Conservation (phyloP, 2,888 invertebrate genomes). For the Tortrix viridana region DNA sequence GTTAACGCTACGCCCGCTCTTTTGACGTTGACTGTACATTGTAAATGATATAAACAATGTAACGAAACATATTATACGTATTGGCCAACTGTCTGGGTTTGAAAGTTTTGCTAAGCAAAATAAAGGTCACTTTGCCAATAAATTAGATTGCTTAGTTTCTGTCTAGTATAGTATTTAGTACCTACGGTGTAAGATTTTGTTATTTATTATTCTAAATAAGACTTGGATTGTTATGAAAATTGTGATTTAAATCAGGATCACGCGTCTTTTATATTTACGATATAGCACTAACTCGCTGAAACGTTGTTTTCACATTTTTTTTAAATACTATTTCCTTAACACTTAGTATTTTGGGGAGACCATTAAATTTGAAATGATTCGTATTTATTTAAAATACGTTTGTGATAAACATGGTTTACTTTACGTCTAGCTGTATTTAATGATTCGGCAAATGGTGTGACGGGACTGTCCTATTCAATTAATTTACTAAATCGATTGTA, state of each 20-base stretch:
- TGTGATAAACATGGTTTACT: constrained; percentile 63
- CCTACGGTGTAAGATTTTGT: constrained; percentile 73
- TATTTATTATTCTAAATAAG: constrained; percentile 81
- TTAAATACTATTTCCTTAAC: constrained; percentile 17
- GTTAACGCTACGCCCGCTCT: not conserved
- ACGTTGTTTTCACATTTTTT: constrained; percentile 23
- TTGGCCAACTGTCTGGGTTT: constrained; percentile 33
- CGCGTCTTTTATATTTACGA: constrained; percentile 43
- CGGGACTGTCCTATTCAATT: constrained; percentile 16
- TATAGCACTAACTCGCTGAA: constrained; percentile 11
- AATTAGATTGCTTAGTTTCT: constrained; percentile 72
- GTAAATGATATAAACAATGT: constrained; percentile 20
- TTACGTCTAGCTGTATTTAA: constrained; percentile 30
- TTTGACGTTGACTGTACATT: constrained; percentile 5
- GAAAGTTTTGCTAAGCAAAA: constrained; percentile 41
- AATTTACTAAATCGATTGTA: constrained; percentile 9
- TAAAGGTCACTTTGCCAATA: constrained; percentile 64
- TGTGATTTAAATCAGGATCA: constrained; percentile 65
- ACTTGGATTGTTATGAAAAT: constrained; percentile 72
- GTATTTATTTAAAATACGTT: constrained; percentile 60
- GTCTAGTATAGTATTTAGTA: constrained; percentile 67
- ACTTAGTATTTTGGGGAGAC: constrained; percentile 27
- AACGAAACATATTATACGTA: constrained; percentile 37
- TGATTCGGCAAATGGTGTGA: constrained; percentile 15
- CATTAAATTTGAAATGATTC: constrained; percentile 45